Base-by-base conservation (phyloP, 2,888 invertebrate species). In the Sisyra nigra region DNA sequence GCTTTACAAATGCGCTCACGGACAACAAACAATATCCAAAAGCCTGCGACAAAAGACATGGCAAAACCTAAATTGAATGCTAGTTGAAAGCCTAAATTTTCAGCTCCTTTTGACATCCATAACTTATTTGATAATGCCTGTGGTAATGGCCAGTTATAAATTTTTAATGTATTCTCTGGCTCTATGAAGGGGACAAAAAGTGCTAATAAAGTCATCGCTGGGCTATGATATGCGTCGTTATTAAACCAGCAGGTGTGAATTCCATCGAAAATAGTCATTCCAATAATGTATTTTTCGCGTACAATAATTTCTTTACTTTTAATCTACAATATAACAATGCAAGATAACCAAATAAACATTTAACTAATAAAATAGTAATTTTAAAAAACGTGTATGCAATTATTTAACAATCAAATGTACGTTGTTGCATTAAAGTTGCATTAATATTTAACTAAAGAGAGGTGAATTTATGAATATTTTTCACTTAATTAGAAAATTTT, bases 191-290 rank as follows among this genome's bases (percentile, higher is more conserved):
- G 24, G 7, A 7, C 24, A 7, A 24, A 24, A 24, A 24, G 7
- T 24, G 24, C 24, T 24, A 7, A 71, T 3, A 86, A 58, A 0
- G 82, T 68, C 1, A 77, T 66, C 0, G 80, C 78, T 0, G 80
- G 72, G 37, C 78, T 73, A 55, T 88, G 87, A 52, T 73, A 76
- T 0, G 83, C 80, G 54, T 84, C 80, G 56, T 83, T 84, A 54
- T 86, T 87, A 59, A 85, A 81, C 72, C 79, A 78, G 0, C 76
- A 80, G 0, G 66, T 74, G 1, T 74, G 69, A 0, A 59, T 54
- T 1, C 53, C 46, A 1, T 58, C 57, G 3, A 62, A 51, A 51
- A 74, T 67, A 0, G 72, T 69, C 0, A 75, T 75, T 0, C 75
- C 78, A 1, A 68, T 67, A 46, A 79, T 55, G 48, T 77, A 65